Base-by-base conservation (phyloP, 2,888 invertebrate genomes). In the Leistus spinibarbis region DNA sequence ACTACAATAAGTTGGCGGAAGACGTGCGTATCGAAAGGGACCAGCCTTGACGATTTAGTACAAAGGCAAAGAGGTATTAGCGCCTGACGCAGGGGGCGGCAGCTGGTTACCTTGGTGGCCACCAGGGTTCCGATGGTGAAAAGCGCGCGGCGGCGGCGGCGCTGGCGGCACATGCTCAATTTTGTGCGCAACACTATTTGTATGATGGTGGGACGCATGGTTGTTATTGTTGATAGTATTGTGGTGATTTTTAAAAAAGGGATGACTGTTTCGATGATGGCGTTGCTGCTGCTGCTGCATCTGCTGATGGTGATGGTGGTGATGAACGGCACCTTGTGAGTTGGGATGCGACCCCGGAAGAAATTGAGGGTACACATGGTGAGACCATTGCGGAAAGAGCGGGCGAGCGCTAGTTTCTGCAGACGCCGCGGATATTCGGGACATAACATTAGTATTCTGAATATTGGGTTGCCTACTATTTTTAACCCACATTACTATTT, bases 341-440 rank as follows among this genome's bases (percentile, higher is more conserved):
- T 90, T 91, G 82, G 94, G 94, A 88, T 95, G 95, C 87, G 94
- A 93, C 86, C 94, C 95, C 84, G 95, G 95, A 86, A 96, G 91
- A 90, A 95, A 96, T 90, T 96, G 95, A 82, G 96, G 95, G 88
- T 95, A 95, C 84, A 96, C 95, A 89, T 95, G 95, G 89, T 95
- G 95, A 82, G 95, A 95, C 95, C 96, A 96, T 89, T 96, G 95
- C 81, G 95, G 95, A 88, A 96, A 96, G 86, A 95, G 90, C 82
- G 95, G 95, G 85, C 95, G 91, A 83, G 92, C 90, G 86, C 92
- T 86, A 82, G 86, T 85, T 81, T 86, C 86, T 86, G 84, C 80
- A 79, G 81, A 80, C 76, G 78, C 79, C 40, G 40, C 13, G 9
- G 4, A 40, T 7, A 40, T 13, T 13, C 40, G 10, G 40, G 7